A percentile compares a stretch with the other conserved stretches of the same genome.
Evolutionary conservation across 1,140 invertebrate species (phyloP).

Genomic region (Lepidurus arcticus): DNA sequence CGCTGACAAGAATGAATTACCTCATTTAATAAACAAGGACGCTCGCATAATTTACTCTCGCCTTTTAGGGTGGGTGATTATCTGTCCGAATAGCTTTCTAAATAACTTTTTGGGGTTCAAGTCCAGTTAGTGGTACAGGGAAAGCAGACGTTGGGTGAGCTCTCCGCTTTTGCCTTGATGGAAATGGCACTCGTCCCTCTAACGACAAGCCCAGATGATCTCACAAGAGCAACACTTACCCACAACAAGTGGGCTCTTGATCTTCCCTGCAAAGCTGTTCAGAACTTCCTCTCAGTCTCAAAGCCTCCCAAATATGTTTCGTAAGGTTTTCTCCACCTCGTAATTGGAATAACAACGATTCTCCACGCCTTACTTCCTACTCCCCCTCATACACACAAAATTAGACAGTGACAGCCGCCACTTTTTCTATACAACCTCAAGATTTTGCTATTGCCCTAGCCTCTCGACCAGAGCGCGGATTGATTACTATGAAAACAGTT

Average conservation of each 20-base stretch:
- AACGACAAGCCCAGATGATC: constrained; percentile 21
- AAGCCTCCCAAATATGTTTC: neutral
- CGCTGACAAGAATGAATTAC: neutral
- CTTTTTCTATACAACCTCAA: no score
- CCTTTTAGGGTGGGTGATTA: neutral
- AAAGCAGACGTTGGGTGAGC: neutral
- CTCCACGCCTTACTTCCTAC: no score
- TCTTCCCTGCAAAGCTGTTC: neutral
- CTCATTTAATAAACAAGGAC: neutral
- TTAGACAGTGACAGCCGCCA: no score
- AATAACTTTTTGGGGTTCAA: neutral
- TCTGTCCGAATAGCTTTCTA: neutral
- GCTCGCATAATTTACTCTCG: neutral
- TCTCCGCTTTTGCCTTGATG: neutral
- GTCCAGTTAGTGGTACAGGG: neutral
- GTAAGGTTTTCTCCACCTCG: neutral
- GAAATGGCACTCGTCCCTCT: constrained; percentile 14
- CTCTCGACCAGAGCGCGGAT: neutral
- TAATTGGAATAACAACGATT: no score
- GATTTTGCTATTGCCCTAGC: no score
- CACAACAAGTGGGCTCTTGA: no score
- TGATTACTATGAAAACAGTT: neutral
- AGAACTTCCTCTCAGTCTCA: neutral
- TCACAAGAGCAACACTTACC: constrained; percentile 12
- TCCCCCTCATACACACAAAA: no score